Base-by-base conservation (phyloP, 23 tunicate genomes). In the Trididemnum clinides region DNA sequence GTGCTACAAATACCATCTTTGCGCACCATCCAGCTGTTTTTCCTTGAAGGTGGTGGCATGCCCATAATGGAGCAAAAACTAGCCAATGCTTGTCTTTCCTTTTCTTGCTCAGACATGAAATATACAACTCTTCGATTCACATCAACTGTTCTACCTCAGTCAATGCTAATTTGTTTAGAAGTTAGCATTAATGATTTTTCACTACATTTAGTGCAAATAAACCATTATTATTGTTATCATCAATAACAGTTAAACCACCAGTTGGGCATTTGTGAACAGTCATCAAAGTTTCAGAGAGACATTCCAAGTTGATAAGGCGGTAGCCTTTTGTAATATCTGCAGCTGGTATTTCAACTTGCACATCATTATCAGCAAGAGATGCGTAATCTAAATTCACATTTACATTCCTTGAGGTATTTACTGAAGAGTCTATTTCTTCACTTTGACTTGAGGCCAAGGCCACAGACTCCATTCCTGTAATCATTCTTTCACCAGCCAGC, bases 191-290 rank as follows among this genome's bases (percentile, higher is more conserved):
- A 2, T 36, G 80, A 7, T 38, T 38, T 37, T 23, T 23, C 22
- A 12, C 80, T 57, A 39, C 80, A 73, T 19, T 38, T 39, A 3
- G 80, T 73, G 25, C 80, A 73, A 23, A 73, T 26, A 73, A 73
- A 12, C 80, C 80, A 38, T 39, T 37, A 29, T 73, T 7, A 2
- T 37, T 73, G 57, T 28, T 28, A 36, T 73, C 80, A 39, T 73
- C 80, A 39, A 73, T 19, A 19, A 73, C 57, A 36, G 57, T 73
- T 6, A 73, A 28, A 66, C 37, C 36, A 66, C 75, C 75, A 44
- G 54, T 44, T 44, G 54, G 54, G 54, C 54, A 44, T 44, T 44
- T 44, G 15, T 44, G 54, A 15, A 44, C 54, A 44, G 10, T 10
- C 15, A 44, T 7, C 15, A 44, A 44, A 7, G 54, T 15, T 44